These are phyloP conservation scores for Amazona guildingii DNA, from an alignment of 2,113 vertebrate genomes.

Conservation along the genomic window DNA sequence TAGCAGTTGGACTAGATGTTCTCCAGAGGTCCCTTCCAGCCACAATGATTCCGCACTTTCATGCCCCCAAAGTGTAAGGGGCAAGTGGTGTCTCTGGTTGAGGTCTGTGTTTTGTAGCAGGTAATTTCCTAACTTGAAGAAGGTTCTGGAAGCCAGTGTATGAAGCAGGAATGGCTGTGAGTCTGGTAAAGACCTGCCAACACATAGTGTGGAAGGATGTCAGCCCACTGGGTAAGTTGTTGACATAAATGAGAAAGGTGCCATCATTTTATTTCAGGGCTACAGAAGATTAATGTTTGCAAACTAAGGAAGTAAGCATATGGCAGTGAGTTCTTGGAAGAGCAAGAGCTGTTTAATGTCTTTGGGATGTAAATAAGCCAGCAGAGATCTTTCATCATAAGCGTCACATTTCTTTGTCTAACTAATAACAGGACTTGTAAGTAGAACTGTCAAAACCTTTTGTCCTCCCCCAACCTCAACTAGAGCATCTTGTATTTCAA, in stretches of 20 bases:
- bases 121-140: background rate
- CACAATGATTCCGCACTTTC: background rate
- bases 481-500: background rate
- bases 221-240: background rate
- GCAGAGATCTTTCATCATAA: background rate
- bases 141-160: background rate
- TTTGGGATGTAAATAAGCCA: background rate
- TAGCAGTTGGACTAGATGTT: accelerated
- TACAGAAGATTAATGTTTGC: background rate
- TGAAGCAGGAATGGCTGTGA: background rate
- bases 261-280: background rate
- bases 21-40: background rate
- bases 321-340: background rate
- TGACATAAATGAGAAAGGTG: background rate
- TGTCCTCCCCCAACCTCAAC: background rate
- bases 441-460: background rate
- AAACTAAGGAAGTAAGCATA: background rate
- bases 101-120: accelerated
- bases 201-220: background rate
- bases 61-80: background rate
- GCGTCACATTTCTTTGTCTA: background rate
- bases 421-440: conserved; percentile 7
- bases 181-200: background rate
- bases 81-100: background rate
- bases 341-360: background rate